These are phyloP conservation scores for Fissipunctia ypsillon DNA, from an alignment of 2,888 invertebrate genomes.

Conservation along the genomic window DNA sequence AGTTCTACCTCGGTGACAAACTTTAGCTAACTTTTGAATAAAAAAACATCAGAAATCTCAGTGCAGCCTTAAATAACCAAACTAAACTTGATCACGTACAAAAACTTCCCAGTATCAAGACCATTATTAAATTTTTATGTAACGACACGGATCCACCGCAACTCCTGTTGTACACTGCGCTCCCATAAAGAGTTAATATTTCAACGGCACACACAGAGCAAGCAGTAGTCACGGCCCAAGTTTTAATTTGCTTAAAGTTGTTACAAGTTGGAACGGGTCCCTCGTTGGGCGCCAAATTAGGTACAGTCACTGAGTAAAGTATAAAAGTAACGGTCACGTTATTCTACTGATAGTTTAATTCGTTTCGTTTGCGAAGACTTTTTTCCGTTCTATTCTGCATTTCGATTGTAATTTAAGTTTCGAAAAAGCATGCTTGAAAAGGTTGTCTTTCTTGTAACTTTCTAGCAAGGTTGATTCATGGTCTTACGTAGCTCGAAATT, in stretches of 20 bases:
- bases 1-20: conserved; percentile 44
- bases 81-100: conserved; percentile 78
- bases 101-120: conserved; percentile 78
- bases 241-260: conserved; percentile 91
- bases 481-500: conserved; percentile 19
- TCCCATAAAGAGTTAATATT: conserved; percentile 90
- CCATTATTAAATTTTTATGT: conserved; percentile 85
- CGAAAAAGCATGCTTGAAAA: conserved; percentile 37
- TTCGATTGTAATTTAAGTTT: conserved; percentile 76
- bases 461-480: conserved; percentile 31
- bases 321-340: conserved; percentile 77
- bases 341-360: conserved; percentile 87
- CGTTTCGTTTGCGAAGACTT: conserved; percentile 78
- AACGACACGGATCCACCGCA: conserved; percentile 80
- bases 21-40: conserved; percentile 52
- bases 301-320: conserved; percentile 80
- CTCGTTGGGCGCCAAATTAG: conserved; percentile 88
- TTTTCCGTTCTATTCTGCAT: conserved; percentile 75
- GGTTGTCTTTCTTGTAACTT: conserved; percentile 41
- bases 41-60: conserved; percentile 67
- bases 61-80: conserved; percentile 70
- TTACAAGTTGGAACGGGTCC: conserved; percentile 89
- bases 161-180: conserved; percentile 84
- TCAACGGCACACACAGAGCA: conserved; percentile 86
- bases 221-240: conserved; percentile 87